A percentile compares a stretch with the other conserved stretches of the same genome.
These are phyloP conservation scores for Helogale parvula DNA, from an alignment of 2,113 vertebrate species.

Conservation along the genomic window DNA sequence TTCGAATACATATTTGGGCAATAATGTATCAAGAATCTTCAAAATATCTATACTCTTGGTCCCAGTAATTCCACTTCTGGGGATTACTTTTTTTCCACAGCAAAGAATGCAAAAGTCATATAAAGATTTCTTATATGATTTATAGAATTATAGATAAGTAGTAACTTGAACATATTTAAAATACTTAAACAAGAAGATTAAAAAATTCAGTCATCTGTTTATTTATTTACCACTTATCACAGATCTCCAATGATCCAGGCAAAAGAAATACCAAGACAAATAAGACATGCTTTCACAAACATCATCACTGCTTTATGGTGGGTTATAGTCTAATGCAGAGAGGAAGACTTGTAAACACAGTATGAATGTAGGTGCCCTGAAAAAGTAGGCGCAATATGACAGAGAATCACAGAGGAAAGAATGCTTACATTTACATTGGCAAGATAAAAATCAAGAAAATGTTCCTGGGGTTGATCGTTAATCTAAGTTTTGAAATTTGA, in stretches of 20 bases:
- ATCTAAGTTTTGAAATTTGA: background rate
- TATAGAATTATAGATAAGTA: background rate
- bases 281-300: background rate
- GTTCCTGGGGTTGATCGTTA: background rate
- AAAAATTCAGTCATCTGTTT: background rate
- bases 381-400: background rate
- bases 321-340: background rate
- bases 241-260: background rate
- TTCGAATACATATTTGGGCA: background rate
- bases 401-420: background rate
- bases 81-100: background rate
- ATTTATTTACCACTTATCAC: background rate
- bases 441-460: background rate
- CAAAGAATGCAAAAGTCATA: slow-evolving; percentile 13
- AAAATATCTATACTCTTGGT: background rate
- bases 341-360: background rate
- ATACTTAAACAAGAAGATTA: background rate
- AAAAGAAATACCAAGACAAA: background rate
- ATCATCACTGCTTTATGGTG: background rate
- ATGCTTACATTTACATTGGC: background rate
- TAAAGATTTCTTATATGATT: background rate
- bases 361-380: background rate
- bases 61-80: background rate
- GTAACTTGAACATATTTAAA: slow-evolving; percentile 13
- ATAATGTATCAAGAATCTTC: background rate